Percentiles rank a stretch among this genome's conserved stretches.
These are phyloP conservation scores for Myripristis jacobus DNA, from an alignment of 2,797 vertebrate genomes.

Conservation along the genomic window DNA sequence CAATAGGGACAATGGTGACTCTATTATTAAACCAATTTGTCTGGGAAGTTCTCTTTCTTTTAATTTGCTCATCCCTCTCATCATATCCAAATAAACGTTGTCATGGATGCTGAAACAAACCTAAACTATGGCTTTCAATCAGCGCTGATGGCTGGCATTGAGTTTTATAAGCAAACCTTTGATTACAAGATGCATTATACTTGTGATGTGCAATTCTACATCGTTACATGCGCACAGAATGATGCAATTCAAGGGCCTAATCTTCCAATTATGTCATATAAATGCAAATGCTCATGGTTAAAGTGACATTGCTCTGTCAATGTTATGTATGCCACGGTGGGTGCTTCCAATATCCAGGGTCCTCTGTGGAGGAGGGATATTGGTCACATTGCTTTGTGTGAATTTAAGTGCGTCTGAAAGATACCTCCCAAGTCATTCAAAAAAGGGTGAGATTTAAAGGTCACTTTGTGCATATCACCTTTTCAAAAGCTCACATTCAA, in stretches of 20 bases:
- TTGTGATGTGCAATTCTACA: constrained; percentile 50
- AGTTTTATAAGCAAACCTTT: constrained; percentile 53
- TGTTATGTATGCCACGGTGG: constrained; percentile 38
- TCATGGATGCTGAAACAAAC: constrained; percentile 30
- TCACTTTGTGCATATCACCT: constrained; percentile 69
- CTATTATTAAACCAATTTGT: constrained; percentile 62
- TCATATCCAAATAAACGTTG: constrained; percentile 38
- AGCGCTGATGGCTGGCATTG: constrained; percentile 16
- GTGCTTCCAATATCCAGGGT: constrained; percentile 53
- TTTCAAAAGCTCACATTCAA: constrained; percentile 68
- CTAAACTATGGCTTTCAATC: constrained; percentile 27
- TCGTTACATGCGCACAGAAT: constrained; percentile 47
- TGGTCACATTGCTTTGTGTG: constrained; percentile 41
- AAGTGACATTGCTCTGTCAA: constrained; percentile 56
- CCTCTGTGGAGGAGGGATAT: constrained; percentile 46
- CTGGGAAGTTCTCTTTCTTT: constrained; percentile 42
- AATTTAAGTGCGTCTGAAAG: constrained; percentile 49
- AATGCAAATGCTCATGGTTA: constrained; percentile 66
- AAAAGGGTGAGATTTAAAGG: constrained; percentile 65
- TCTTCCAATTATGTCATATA: constrained; percentile 67
- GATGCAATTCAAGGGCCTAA: constrained; percentile 49
- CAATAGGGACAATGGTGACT: constrained; percentile 22
- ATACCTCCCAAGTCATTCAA: constrained; percentile 52
- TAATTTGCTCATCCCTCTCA: constrained; percentile 28
- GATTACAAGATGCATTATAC: constrained; percentile 50